Evolutionary conservation across 2,797 vertebrate species (phyloP).

Genomic region (Coendou prehensilis): DNA sequence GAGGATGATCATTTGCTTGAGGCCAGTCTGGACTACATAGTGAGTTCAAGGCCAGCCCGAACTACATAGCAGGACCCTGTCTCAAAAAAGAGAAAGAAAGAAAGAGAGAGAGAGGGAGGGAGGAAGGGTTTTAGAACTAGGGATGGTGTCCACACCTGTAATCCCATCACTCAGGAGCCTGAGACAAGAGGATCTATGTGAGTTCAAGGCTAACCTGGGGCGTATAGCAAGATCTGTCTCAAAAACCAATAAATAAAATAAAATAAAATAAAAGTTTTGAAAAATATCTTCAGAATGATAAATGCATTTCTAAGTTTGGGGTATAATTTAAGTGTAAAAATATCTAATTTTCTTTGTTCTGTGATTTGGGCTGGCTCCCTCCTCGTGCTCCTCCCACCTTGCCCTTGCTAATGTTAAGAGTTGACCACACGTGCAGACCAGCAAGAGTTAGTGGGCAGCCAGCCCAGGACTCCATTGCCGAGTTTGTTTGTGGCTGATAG

Average conservation of each 20-base stretch:
- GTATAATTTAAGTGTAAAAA: neutral
- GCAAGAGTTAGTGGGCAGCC: neutral
- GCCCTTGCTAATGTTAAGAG: neutral
- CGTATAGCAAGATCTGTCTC: neutral
- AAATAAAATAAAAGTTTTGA: neutral
- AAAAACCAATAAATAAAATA: neutral
- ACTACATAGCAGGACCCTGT: neutral
- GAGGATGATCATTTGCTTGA: neutral
- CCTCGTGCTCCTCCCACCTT: neutral
- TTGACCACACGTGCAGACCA: neutral
- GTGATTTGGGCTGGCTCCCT: neutral
- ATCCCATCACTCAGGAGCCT: neutral
- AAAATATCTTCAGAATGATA: neutral
- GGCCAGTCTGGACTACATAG: neutral
- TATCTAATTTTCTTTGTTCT: neutral
- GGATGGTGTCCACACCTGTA: neutral
- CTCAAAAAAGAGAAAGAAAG: neutral
- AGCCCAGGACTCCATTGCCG: accelerated
- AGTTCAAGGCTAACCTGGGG: neutral
- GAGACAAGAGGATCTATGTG: neutral
- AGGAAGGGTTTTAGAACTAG: neutral
- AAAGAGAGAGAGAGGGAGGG: too few relatives aligned
- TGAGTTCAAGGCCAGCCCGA: neutral
- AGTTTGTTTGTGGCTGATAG: neutral
- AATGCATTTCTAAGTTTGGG: neutral